phyloP scores from a whole-genome alignment of 2,113 vertebrate species.

The Stegastes partitus region DNA sequence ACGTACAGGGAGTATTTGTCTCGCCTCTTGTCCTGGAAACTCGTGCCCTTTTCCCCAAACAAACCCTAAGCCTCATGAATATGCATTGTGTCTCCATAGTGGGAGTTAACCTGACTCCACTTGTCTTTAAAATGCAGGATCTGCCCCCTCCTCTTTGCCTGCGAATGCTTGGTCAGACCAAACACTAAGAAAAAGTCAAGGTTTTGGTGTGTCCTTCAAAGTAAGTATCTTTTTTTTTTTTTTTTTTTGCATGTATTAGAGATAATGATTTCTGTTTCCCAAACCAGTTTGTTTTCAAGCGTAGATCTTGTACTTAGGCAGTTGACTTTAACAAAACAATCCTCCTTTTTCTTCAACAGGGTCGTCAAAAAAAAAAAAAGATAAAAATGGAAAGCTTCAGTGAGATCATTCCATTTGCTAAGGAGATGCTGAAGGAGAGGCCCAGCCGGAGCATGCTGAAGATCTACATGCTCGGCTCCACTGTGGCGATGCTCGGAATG shows the following conservation, averaged over 20 bases:
- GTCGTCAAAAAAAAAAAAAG: slow-evolving; percentile 5
- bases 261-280: fast-evolving
- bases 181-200: slow-evolving; percentile 4
- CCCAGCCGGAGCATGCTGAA: slow-evolving; percentile 87
- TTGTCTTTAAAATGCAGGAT: slow-evolving; percentile 68
- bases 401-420: slow-evolving; percentile 91
- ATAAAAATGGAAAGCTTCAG: slow-evolving; percentile 87
- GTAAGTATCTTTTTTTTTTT: slow-evolving; percentile 62
- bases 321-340: background rate
- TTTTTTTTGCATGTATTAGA: background rate
- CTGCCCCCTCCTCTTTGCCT: slow-evolving; percentile 25
- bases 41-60: slow-evolving; percentile 65
- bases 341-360: slow-evolving; percentile 29
- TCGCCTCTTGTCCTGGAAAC: slow-evolving; percentile 7
- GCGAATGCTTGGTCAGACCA: slow-evolving; percentile 39
- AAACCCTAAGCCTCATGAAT: slow-evolving; percentile 72
- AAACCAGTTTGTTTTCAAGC: background rate
- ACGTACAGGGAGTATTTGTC: slow-evolving; percentile 12
- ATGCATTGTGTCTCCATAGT: slow-evolving; percentile 57
- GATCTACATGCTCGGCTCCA: slow-evolving; percentile 91
- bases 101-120: slow-evolving; percentile 59
- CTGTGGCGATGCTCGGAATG: slow-evolving; percentile 88
- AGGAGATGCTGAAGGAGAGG: slow-evolving; percentile 88
- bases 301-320: background rate
- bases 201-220: background rate